Evolutionary conservation across 2,113 vertebrate genomes (phyloP), one percentile per base, ranked within the genome.

Genomic region (Lophochroa leadbeateri): DNA sequence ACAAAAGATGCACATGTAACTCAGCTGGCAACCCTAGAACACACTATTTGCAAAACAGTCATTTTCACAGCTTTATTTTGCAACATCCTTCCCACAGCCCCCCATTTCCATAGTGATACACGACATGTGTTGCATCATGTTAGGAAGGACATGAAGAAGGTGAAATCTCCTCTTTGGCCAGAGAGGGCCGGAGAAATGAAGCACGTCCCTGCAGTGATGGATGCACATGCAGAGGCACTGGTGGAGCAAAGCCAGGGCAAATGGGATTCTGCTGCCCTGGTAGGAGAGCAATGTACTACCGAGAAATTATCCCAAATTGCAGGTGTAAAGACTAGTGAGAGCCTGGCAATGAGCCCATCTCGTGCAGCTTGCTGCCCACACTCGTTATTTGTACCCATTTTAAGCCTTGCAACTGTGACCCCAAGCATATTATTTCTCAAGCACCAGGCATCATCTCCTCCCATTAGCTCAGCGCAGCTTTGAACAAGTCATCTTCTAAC

Each of bases 171-270:
- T 37, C 55, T 9, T 9, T 3, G 63, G 61, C 61, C 0, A 0
- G 17, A 13, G 43, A 31, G 39, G 19, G 46, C 1, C 11, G 0
- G 39, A 15, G 4, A 7, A 13, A 13, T 0, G 2, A 23, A 20
- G 17, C 80, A 15, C 5, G 0, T 11, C 67, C 72, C 37, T 5
- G 33, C 6, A 11, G 39, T 1, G 37, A 19, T 29, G 49, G 43
- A 11, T 7, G 25, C 28, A 10, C 17, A 5, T 29, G 11, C 10
- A 29, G n/a, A n/a, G 27, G 25, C 2, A 0, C 11, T 2, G 37
- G 41, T 69, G 28, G 47, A 52, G 69, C 75, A 61, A n/a, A 68
- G 64, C 69, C 52, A 23, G 31, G 58, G 39, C 58, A 53, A 43
- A 4, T 1, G 21, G 53, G 65, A 31, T 15, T 11, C 58, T 19